Percentiles rank a stretch among this genome's conserved stretches.
Evolutionary conservation across 2,888 invertebrate genomes (phyloP).

Genomic region (Mesorhabditis spiculigera): DNA sequence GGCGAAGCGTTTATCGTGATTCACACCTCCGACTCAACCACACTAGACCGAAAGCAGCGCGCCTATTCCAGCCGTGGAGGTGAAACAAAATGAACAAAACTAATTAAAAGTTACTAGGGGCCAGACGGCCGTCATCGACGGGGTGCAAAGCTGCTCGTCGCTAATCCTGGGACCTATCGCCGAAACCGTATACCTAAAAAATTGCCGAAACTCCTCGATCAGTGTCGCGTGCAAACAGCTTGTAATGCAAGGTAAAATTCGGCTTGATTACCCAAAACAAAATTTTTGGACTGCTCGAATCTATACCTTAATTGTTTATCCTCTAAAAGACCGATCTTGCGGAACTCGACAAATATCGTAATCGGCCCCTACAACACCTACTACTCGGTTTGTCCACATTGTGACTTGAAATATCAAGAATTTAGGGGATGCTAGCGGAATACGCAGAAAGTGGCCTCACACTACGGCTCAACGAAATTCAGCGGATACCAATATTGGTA

Average conservation of each 20-base stretch:
- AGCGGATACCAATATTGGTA: not conserved
- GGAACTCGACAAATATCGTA: not conserved
- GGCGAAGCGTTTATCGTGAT: not conserved
- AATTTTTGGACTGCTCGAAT: not conserved
- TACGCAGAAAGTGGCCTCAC: not conserved
- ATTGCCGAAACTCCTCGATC: not conserved
- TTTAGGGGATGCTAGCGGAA: not conserved
- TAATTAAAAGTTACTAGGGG: not conserved
- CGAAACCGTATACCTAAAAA: not conserved
- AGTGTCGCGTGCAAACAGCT: not conserved
- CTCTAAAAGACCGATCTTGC: not conserved
- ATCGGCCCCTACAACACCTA: slow-evolving; percentile 4
- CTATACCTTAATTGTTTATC: not conserved
- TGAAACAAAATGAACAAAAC: not conserved
- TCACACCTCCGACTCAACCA: not conserved
- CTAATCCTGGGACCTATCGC: slow-evolving; percentile 2
- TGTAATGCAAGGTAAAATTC: not conserved
- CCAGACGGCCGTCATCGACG: not conserved
- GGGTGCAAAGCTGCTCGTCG: not conserved
- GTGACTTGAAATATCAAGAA: too few relatives aligned
- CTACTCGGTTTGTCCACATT: not conserved
- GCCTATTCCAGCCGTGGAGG: not conserved
- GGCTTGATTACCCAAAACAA: too few relatives aligned
- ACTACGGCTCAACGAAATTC: not conserved
- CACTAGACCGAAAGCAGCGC: not conserved